Percentiles rank a stretch among this genome's conserved stretches.
Evolutionary conservation across 2,888 invertebrate genomes (phyloP).

Genomic region (Drosophila yooni): DNA sequence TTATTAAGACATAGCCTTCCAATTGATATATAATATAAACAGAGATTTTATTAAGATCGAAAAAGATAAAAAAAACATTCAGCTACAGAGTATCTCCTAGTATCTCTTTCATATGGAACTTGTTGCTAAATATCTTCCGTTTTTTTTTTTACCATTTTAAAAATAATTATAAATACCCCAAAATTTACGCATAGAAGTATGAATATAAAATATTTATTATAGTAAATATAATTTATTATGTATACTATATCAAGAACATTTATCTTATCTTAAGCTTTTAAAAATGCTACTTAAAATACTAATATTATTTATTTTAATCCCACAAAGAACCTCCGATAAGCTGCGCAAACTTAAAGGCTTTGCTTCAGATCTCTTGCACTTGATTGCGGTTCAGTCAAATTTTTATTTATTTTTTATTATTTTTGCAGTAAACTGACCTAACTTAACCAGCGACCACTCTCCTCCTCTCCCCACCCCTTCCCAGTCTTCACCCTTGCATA

Average conservation of each 20-base stretch:
- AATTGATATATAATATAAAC: not conserved
- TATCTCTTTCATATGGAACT: not conserved
- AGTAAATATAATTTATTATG: not conserved
- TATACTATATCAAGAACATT: not conserved
- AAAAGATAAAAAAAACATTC: not conserved
- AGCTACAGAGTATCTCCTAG: not conserved
- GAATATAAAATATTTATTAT: too few species aligned
- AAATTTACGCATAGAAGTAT: not conserved
- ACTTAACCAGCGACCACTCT: constrained; percentile 1
- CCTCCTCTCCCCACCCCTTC: not conserved
- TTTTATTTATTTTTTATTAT: not conserved
- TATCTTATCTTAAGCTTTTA: not conserved
- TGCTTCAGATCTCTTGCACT: not conserved
- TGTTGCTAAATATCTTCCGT: not conserved
- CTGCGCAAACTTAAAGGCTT: not conserved
- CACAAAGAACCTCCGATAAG: not conserved
- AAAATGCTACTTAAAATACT: not conserved
- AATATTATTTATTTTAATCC: not conserved
- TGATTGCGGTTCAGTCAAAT: constrained; percentile 35
- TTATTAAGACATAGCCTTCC: not conserved
- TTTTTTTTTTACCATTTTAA: not conserved
- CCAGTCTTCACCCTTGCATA: not conserved
- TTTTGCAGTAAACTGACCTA: constrained; percentile 27
- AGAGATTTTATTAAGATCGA: not conserved
- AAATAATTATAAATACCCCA: not conserved